A percentile compares a stretch with the other conserved stretches of the same genome.
Conservation (phyloP, 1,140 invertebrate species). For the Penaeus japonicus region DNA sequence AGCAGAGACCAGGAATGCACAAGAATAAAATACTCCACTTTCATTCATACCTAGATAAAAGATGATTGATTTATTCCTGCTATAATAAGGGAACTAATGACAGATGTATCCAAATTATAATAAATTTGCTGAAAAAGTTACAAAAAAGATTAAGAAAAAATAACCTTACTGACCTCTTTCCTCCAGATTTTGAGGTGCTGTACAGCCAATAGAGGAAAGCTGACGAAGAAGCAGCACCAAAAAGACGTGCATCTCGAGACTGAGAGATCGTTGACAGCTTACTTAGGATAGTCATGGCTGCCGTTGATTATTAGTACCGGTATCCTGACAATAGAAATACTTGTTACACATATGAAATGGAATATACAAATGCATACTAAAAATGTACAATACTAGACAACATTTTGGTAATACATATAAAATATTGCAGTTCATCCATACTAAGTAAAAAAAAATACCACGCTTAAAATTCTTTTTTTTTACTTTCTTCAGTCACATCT, state of each 20-base stretch:
- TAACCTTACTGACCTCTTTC: constrained; percentile 25
- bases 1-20: background rate
- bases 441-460: no score
- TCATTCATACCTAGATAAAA: background rate
- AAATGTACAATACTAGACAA: no score
- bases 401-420: no score
- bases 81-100: background rate
- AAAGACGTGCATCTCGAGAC: constrained; percentile 43
- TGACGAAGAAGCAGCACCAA: constrained; percentile 32
- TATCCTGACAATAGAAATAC: no score
- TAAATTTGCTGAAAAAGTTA: background rate
- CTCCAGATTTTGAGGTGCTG: constrained; percentile 10
- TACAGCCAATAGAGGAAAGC: constrained; percentile 49
- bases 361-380: no score
- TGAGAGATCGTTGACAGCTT: constrained; percentile 36
- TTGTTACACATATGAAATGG: no score
- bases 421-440: no score
- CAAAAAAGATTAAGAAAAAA: background rate
- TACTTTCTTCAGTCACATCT: no score
- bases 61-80: background rate
- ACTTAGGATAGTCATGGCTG: constrained; percentile 31
- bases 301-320: no score
- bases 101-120: background rate
- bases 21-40: background rate
- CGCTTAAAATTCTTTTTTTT: no score